phyloP scores from a whole-genome alignment of 2,113 vertebrate genomes.

The Amphiprion percula region DNA sequence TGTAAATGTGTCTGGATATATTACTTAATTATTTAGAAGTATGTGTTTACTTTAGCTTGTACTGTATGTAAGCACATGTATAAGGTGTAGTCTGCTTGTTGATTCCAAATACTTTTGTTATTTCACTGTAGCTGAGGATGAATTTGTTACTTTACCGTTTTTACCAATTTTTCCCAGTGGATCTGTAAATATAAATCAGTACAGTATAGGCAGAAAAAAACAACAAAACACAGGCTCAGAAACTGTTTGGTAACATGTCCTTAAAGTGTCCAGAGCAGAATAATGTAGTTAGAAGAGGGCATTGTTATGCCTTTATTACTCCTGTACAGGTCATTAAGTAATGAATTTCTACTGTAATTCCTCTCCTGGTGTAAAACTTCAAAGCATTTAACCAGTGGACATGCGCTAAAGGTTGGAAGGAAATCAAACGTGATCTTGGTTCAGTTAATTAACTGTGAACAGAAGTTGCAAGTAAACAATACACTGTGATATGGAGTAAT shows the following conservation, averaged over 20 bases:
- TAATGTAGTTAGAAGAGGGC: neutral
- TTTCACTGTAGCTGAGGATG: too few species aligned
- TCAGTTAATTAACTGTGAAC: neutral
- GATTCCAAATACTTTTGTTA: too few species aligned
- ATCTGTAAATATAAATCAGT: neutral
- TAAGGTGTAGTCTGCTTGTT: too few species aligned
- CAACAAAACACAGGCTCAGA: neutral
- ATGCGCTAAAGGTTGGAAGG: neutral
- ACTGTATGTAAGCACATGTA: too few species aligned
- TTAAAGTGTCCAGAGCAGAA: neutral
- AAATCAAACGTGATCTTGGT: neutral
- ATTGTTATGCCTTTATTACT: neutral
- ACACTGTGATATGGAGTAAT: neutral
- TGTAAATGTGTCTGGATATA: too few species aligned
- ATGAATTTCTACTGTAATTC: slow-evolving; percentile 24
- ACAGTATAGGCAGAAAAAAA: neutral
- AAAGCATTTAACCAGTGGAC: neutral
- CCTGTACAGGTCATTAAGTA: slow-evolving; percentile 14
- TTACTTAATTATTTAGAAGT: too few species aligned
- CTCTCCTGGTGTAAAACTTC: slow-evolving; percentile 1
- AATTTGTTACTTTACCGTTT: too few species aligned
- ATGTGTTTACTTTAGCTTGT: too few species aligned
- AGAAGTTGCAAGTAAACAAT: neutral
- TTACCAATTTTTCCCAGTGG: too few species aligned
- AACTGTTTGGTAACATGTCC: neutral